phyloP scores from a whole-genome alignment of 2,797 vertebrate species.

The Sarcoramphus papa region DNA sequence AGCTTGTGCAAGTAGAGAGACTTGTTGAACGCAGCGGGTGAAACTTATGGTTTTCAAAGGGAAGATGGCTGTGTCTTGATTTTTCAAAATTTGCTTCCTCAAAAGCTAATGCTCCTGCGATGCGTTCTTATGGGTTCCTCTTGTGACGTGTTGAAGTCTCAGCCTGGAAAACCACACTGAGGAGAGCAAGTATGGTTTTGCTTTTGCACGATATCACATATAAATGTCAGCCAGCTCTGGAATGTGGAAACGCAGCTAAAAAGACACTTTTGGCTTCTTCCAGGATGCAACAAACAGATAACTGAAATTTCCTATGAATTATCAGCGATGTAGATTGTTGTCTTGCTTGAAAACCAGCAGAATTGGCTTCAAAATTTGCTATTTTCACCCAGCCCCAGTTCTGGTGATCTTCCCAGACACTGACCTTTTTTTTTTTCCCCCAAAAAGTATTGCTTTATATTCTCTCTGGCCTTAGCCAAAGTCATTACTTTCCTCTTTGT shows the following conservation, averaged over 20 bases:
- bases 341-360: neutral
- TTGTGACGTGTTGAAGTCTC: neutral
- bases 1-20: neutral
- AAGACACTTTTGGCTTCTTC: neutral
- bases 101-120: neutral
- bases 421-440: neutral
- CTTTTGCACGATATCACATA: neutral
- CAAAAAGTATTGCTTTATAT: neutral
- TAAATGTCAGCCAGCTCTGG: neutral
- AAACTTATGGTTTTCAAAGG: neutral
- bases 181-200: neutral
- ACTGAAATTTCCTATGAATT: neutral
- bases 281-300: neutral
- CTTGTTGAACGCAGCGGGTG: neutral
- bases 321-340: fast-evolving
- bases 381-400: neutral
- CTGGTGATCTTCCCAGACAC: constrained; percentile 25
- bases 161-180: neutral
- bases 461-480: constrained; percentile 33
- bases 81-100: neutral
- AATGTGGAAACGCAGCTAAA: neutral
- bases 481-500: constrained; percentile 46
- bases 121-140: neutral
- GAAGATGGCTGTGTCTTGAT: neutral
- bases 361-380: constrained; percentile 2